These are phyloP conservation scores for Sinocyclocheilus rhinocerous DNA, from an alignment of 2,113 vertebrate genomes.

Conservation along the genomic window DNA sequence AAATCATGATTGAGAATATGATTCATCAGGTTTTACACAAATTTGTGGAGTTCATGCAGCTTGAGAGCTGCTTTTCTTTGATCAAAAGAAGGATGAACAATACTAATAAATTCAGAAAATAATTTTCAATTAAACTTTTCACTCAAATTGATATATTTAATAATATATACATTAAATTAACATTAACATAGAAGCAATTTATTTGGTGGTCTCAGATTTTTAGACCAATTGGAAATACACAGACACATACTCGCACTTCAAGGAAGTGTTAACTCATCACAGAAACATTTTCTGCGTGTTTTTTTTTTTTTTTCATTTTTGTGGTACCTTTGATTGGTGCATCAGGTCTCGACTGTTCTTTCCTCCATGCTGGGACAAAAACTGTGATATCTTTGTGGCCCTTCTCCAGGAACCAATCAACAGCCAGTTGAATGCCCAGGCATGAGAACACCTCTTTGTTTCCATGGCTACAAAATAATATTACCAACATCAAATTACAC, in stretches of 20 bases:
- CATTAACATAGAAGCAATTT: too few species aligned
- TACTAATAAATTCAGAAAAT: neutral
- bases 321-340: conserved; percentile 92
- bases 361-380: conserved; percentile 98
- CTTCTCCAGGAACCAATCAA: conserved; percentile 97
- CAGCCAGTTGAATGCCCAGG: conserved; percentile 94
- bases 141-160: neutral
- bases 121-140: neutral
- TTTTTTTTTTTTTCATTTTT: neutral
- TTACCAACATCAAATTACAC: conserved; percentile 52
- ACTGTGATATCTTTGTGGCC: conserved; percentile 98
- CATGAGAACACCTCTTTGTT: conserved; percentile 99
- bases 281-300: neutral
- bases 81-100: neutral
- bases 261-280: neutral
- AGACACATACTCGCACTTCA: neutral
- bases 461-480: conserved; percentile 86
- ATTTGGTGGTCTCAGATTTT: neutral
- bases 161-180: neutral
- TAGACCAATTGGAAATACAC: neutral
- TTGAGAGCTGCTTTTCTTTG: too few species aligned
- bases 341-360: conserved; percentile 96
- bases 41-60: neutral
- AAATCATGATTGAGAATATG: neutral
- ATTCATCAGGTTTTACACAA: neutral